Evolutionary conservation across 2,113 vertebrate species (phyloP).

Genomic region (Saimiri boliviensis): DNA sequence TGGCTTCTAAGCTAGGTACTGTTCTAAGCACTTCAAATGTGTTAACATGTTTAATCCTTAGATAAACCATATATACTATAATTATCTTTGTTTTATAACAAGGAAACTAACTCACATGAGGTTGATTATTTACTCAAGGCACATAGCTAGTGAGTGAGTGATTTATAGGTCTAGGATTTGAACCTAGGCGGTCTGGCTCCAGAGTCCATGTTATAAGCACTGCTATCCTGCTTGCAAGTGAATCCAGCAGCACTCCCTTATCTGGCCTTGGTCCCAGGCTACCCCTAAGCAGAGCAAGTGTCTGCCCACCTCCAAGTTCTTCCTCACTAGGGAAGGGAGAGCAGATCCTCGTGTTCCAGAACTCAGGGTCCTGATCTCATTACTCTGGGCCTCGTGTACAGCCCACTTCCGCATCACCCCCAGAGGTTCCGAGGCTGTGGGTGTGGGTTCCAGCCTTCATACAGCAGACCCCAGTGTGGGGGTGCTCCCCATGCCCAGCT

Average conservation of each 20-base stretch:
- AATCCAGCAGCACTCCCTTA: neutral
- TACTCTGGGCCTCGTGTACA: neutral
- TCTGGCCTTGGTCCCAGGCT: neutral
- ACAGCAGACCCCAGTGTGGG: no score
- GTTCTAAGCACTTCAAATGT: neutral
- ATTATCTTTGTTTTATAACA: neutral
- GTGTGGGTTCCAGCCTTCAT: neutral
- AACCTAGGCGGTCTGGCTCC: neutral
- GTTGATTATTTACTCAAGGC: neutral
- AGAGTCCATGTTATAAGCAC: neutral
- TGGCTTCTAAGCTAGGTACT: neutral
- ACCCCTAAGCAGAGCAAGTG: accelerated
- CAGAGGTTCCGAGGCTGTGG: neutral
- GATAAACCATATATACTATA: neutral
- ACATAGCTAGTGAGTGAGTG: neutral
- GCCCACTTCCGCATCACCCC: neutral
- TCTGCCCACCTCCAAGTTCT: neutral
- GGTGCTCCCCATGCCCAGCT: neutral
- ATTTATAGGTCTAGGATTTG: neutral
- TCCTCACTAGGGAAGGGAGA: neutral
- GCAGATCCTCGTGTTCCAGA: neutral
- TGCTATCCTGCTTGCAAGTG: neutral
- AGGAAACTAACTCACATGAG: neutral
- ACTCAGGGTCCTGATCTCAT: neutral
- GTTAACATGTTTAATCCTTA: neutral